Percentiles rank a stretch among this genome's conserved stretches.
Conservation (phyloP, 1,140 invertebrate genomes). For the Pseudoatta argentina region DNA sequence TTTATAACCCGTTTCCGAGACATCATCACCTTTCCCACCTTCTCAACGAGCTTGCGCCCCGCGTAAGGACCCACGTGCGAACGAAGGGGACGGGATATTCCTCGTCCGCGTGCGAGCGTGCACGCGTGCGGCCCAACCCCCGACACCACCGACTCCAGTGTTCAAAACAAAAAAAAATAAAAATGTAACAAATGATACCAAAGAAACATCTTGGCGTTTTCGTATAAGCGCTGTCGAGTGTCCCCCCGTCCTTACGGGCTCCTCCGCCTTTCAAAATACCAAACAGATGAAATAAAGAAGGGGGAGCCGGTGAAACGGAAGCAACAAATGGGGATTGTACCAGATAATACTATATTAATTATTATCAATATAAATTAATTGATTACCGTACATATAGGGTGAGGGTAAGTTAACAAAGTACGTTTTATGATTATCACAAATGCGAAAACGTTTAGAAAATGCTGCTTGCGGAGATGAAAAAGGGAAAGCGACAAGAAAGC, state of each 20-base stretch:
- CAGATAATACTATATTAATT: slow-evolving; percentile 83
- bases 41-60: slow-evolving; percentile 73
- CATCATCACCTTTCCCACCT: slow-evolving; percentile 21
- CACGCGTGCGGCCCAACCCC: slow-evolving; percentile 75
- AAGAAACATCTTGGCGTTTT: slow-evolving; percentile 43
- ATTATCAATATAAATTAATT: slow-evolving; percentile 83
- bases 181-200: slow-evolving; percentile 43
- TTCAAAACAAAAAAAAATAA: slow-evolving; percentile 79
- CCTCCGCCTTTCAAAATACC: slow-evolving; percentile 3
- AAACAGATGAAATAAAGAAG: slow-evolving; percentile 41
- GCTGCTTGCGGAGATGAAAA: slow-evolving; percentile 53
- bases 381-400: slow-evolving; percentile 69
- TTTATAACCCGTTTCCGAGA: background rate
- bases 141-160: slow-evolving; percentile 86
- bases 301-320: slow-evolving; percentile 75
- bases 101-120: slow-evolving; percentile 71
- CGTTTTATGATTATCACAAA: slow-evolving; percentile 69
- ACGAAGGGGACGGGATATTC: slow-evolving; percentile 73
- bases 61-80: slow-evolving; percentile 79
- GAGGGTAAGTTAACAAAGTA: slow-evolving; percentile 73
- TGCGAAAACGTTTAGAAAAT: slow-evolving; percentile 63
- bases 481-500: slow-evolving; percentile 28
- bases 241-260: slow-evolving; percentile 28
- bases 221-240: slow-evolving; percentile 54
- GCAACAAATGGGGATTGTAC: slow-evolving; percentile 79